Evolutionary conservation across 2,797 vertebrate species (phyloP).

Genomic region (Crenichthys baileyi): DNA sequence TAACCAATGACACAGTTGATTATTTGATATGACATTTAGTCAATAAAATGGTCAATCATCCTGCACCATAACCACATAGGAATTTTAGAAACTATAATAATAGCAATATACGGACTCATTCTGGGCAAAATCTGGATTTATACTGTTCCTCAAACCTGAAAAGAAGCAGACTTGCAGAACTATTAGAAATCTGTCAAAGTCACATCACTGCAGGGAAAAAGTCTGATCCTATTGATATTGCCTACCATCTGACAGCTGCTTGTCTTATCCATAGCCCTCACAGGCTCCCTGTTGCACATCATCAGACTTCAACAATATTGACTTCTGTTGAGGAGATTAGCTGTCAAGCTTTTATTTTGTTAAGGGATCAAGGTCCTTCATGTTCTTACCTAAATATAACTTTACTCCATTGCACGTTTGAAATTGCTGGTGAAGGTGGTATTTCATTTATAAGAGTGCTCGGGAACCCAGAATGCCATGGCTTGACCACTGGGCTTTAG

Average conservation of each 20-base stretch:
- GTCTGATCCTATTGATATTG: constrained; percentile 64
- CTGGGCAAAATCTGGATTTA: constrained; percentile 37
- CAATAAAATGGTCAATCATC: constrained; percentile 37
- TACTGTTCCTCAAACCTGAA: constrained; percentile 39
- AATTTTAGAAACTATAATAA: constrained; percentile 32
- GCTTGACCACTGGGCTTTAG: constrained; percentile 85
- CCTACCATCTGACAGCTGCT: constrained; percentile 65
- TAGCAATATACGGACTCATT: background rate
- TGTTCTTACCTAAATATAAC: constrained; percentile 85
- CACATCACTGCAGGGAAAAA: constrained; percentile 38
- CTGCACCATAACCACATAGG: constrained; percentile 23
- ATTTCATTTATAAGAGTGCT: constrained; percentile 84
- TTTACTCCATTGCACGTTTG: constrained; percentile 72
- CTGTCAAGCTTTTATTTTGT: constrained; percentile 84
- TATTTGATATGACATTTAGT: constrained; percentile 18
- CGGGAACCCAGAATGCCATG: constrained; percentile 82
- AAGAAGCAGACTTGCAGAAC: constrained; percentile 33
- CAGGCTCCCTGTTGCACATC: constrained; percentile 66
- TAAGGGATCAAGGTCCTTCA: constrained; percentile 85
- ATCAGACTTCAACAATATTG: constrained; percentile 80
- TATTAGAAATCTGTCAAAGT: constrained; percentile 55
- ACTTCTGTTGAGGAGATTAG: constrained; percentile 82
- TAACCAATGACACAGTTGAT: background rate
- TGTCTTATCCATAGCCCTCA: constrained; percentile 60
- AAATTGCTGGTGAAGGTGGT: constrained; percentile 74